These are phyloP conservation scores for Lepisosteus oculatus DNA, from an alignment of 2,113 vertebrate species.

Conservation along the genomic window DNA sequence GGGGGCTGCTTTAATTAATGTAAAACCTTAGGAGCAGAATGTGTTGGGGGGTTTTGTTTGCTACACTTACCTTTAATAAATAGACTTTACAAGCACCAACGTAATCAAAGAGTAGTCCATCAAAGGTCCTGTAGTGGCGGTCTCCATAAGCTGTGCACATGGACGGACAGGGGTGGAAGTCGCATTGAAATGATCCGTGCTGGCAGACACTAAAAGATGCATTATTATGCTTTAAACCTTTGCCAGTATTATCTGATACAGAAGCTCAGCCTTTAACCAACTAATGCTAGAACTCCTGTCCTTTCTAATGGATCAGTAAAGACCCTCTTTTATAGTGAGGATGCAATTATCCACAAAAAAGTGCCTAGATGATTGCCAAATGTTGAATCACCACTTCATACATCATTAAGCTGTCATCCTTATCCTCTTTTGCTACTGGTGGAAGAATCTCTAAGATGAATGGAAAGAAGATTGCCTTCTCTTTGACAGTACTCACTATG, in stretches of 20 bases:
- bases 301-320: constrained; percentile 26
- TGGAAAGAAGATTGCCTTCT: constrained; percentile 30
- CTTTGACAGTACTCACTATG: constrained; percentile 39
- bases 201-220: constrained; percentile 77
- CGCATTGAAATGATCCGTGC: constrained; percentile 83
- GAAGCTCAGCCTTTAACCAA: constrained; percentile 40
- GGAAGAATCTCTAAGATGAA: constrained; percentile 36
- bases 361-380: constrained; percentile 34
- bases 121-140: constrained; percentile 90
- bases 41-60: constrained; percentile 41
- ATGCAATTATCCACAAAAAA: constrained; percentile 35
- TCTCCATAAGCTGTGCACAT: constrained; percentile 90
- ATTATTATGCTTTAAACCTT: constrained; percentile 30
- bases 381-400: constrained; percentile 39
- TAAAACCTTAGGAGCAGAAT: neutral
- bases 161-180: constrained; percentile 83
- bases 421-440: constrained; percentile 33
- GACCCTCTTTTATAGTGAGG: constrained; percentile 32
- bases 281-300: constrained; percentile 28
- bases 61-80: constrained; percentile 80
- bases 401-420: constrained; percentile 51
- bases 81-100: constrained; percentile 85
- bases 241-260: constrained; percentile 25
- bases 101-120: constrained; percentile 89
- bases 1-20: neutral